These are phyloP conservation scores for Alloscopus bannaensis DNA, from an alignment of 2,888 invertebrate species.

Conservation along the genomic window DNA sequence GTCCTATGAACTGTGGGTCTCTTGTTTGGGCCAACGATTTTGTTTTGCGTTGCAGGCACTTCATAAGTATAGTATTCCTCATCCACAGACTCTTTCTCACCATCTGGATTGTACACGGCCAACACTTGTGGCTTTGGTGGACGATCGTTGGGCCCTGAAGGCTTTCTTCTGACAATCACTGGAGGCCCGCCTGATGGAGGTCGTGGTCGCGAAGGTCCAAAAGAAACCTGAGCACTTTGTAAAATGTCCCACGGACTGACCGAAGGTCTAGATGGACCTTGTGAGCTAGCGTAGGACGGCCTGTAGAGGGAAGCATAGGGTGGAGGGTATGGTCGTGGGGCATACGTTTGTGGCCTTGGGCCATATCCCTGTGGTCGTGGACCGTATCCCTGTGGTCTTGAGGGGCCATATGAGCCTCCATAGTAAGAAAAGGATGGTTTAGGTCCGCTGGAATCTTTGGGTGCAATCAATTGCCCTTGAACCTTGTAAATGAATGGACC, in stretches of 20 bases:
- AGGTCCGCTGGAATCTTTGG: not conserved
- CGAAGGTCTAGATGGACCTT: not conserved
- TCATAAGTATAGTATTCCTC: conserved; percentile 57
- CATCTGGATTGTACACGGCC: conserved; percentile 45
- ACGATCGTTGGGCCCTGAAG: conserved; percentile 30
- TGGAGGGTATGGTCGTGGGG: not conserved
- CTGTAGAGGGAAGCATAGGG: conserved; percentile 3
- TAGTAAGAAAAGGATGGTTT: conserved; percentile 18
- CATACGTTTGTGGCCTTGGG: not conserved
- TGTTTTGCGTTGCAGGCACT: conserved; percentile 31
- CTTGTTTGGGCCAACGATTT: conserved; percentile 42
- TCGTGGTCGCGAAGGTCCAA: conserved; percentile 8
- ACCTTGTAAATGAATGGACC: conserved; percentile 52
- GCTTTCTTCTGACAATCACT: conserved; percentile 39
- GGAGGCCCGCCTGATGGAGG: conserved; percentile 40
- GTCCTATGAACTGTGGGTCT: conserved; percentile 41
- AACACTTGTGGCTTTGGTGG: conserved; percentile 47
- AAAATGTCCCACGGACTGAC: conserved; percentile 7
- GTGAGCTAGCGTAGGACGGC: not conserved
- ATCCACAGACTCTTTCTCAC: conserved; percentile 40
- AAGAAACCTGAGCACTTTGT: not conserved
- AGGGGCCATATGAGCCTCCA: conserved; percentile 4
- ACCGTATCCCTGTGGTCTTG: not conserved
- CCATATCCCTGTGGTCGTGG: conserved; percentile 19
- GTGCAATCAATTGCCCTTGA: conserved; percentile 23